Base-by-base conservation (phyloP, 2,888 invertebrate genomes). In the Escarpia spicata region DNA sequence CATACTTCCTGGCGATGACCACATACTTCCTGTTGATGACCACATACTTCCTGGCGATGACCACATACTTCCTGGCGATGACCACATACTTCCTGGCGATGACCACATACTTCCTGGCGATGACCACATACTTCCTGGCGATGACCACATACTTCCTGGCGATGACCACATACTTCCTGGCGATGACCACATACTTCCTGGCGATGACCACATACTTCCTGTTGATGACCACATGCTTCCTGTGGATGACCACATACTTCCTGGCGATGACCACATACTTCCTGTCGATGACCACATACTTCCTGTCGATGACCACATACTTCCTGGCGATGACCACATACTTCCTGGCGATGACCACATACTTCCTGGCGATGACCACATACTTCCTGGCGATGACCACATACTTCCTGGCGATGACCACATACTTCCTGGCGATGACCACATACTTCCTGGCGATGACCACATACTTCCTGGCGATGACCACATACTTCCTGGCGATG, bases 361-460 rank as follows among this genome's bases (percentile, higher is more conserved):
- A n/a, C n/a, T n/a, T n/a, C 9, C 10, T 52, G 12, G 52, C 1
- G 37, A 37, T 37, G 52, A 52, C 9, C 52, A 52, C 52, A 75
- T 26, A 75, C 75, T 75, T 75, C 75, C 75, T 75, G 75, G n/a
- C n/a, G n/a, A n/a, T n/a, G n/a, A n/a, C n/a, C n/a, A n/a, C n/a
- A n/a, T n/a, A n/a, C n/a, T n/a, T n/a, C 9, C 10, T 52, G 12
- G 52, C 1, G 37, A 37, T 37, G 52, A 52, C 9, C 52, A 52
- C 52, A 75, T 26, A 75, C 75, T 75, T 75, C 75, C 75, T 75
- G 75, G n/a, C n/a, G n/a, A n/a, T n/a, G n/a, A n/a, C n/a, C n/a
- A n/a, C n/a, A n/a, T n/a, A n/a, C n/a, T n/a, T n/a, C 9, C 10
- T 52, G 12, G 52, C 1, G 37, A 37, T 37, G 52, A 52, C 9